Base-by-base conservation (phyloP, 2,113 vertebrate genomes). In the Plotosus lineatus region DNA sequence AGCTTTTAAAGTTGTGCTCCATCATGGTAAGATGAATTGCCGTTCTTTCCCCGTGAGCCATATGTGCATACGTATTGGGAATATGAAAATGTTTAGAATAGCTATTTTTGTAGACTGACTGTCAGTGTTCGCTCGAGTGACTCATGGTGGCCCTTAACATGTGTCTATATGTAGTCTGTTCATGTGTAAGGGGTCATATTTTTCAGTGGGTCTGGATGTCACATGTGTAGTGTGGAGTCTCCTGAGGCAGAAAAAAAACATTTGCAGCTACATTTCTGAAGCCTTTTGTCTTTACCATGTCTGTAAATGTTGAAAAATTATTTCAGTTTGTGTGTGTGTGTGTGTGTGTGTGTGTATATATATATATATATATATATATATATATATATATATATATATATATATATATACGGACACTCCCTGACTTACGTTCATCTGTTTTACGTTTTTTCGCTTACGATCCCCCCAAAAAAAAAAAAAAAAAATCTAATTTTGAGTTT, bases 161-260 rank as follows among this genome's bases (percentile, higher is more conserved):
- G 55, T 46, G 61, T 66, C 12, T 77, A 31, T 82, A 31, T 69
- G 74, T 69, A 36, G 40, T 44, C 23, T 71, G 66, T 71, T 48
- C 36, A n/a, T 48, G 74, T 48, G 36, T 82, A 61, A 23, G 15
- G 53, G n/a, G 53, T 61, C 65, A 71, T 75, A 56, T 75, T 75
- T 75, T 75, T 73, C 65, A 42, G 33, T 69, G 14, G 7, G n/a
- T 69, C 23, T 79, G 65, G 53, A 31, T 61, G 68, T 66, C 75
- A 74, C 76, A 83, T 56, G 75, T 78, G 76, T 73, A 83, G 50
- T 15, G 38, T 78, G 77, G 26, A 26, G 15, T 61, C 63, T 77
- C 66, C 26, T 42, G 65, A 82, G 63, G 42, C 76, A 36, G 14
- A 26, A 26, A 63, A 63, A 73, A 10, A 12, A 46, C 31, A 50